Evolutionary conservation across 2,113 vertebrate genomes (phyloP), one percentile per base, ranked within the genome.

Genomic region (Charadrius vociferus): DNA sequence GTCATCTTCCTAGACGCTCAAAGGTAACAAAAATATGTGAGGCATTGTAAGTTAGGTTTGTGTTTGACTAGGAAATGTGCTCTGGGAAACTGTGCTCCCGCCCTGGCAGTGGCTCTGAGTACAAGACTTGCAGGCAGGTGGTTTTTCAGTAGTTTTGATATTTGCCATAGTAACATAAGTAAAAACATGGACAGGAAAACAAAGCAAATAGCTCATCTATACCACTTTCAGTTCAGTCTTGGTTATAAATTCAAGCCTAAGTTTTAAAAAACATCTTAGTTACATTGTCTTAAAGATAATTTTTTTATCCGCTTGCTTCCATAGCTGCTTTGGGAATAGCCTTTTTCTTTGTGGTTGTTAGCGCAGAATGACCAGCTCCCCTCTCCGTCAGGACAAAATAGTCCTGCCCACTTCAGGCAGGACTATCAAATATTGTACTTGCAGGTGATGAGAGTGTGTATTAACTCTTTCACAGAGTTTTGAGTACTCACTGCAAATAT

Each of bases 211-310:
- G 4, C 36, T 95, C 9, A 55, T 74, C 15, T 65, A 1, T 58
- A 20, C 29, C 41, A 12, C 70, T 86, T 81, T 78, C 88, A 94
- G 80, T 81, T 95, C 93, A 96, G 52, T 78, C 73, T 81, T 75
- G n/a, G 37, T 86, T 94, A 77, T 85, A 94, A 96, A 96, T 96
- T 92, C 47, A 92, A 81, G 36, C 27, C 24, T 26, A 37, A 10
- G 39, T 83, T 73, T 77, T 41, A 26, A 72, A 82, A 74, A 20
- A 3, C 2, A 6, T 91, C 49, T 63, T 80, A 36, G 81, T 96
- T 86, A 63, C 7, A 5, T 66, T 78, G 78, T 53, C 41, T 63
- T 73, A 61, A 95, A 70, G 14, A 26, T 30, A 7, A 7, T 10
- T 90, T 86, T 90, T 66, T 65, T 24, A 50, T 81, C 24, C 14